Base-by-base conservation (phyloP, 2,113 vertebrate species). In the Diphyllodes magnificus region DNA sequence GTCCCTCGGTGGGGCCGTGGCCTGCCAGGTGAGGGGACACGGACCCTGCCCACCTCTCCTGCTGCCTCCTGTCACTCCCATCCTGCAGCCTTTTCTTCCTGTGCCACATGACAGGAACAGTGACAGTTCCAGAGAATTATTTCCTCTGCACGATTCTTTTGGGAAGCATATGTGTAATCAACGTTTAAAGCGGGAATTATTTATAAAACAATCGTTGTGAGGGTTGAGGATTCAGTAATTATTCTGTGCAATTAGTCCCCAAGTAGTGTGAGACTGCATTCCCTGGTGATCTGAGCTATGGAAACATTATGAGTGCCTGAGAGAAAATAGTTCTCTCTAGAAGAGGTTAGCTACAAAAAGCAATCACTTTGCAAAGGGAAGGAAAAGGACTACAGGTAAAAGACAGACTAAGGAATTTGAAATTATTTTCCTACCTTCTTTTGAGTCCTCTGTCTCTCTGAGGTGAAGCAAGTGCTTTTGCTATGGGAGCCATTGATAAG, bases 1-100 rank as follows among this genome's bases (percentile, higher is more conserved):
- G 28, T n/a, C 13, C 3, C 1, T 6, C 0, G 5, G 12, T 10
- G 15, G n/a, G 40, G 17, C 37, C 0, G 0, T 1, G 6, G 59
- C 4, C 15, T 14, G 3, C 33, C 7, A 6, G 24, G 33, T 1
- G 3, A 31, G 1, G 5, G 47, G 3, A 2, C 30, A 0, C 0
- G 0, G 33, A 47, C 8, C n/a, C 35, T 39, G 23, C 50, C 45
- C 6, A 2, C 24, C 28, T 14, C 24, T 64, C 49, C 49, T 21
- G 14, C 3, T 3, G 13, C 24, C 24, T 28, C 20, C 54, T 68
- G 59, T 51, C 63, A 22, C 64, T n/a, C 66, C 59, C 31, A 65
- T 4, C 17, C 42, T 1, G 14, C 2, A 1, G 2, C 9, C 20
- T 40, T 47, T 51, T 13, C 50, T 17, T 61, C 25, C n/a, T 44